Evolutionary conservation across 2,113 vertebrate species (phyloP).

Genomic region (Jaculus jaculus): DNA sequence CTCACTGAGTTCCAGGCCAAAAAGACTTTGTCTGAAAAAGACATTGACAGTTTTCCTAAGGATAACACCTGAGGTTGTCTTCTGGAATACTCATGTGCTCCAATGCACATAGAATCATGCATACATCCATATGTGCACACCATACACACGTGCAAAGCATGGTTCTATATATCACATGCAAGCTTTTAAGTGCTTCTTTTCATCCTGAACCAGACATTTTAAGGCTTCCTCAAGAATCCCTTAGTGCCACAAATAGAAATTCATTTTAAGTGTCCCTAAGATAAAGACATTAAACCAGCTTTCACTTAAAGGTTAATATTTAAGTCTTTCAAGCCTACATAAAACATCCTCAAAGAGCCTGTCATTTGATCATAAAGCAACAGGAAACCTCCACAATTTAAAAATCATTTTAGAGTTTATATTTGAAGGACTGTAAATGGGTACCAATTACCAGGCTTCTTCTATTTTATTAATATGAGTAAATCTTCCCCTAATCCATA

Average conservation of each 20-base stretch:
- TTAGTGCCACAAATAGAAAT: slow-evolving; percentile 44
- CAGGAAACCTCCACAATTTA: slow-evolving; percentile 27
- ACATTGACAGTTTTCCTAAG: too few species aligned
- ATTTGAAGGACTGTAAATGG: slow-evolving; percentile 5
- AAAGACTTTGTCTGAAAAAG: too few species aligned
- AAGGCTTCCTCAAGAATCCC: slow-evolving; percentile 16
- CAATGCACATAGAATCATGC: too few species aligned
- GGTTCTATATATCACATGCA: not conserved
- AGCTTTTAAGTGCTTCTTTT: not conserved
- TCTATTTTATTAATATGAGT: not conserved
- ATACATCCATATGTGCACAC: too few species aligned
- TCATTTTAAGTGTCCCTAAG: slow-evolving; percentile 33
- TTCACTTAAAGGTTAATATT: slow-evolving; percentile 45
- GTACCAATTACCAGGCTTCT: not conserved
- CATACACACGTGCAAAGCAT: not conserved
- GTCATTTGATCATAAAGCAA: slow-evolving; percentile 17
- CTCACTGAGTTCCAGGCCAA: too few species aligned
- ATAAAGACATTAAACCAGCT: not conserved
- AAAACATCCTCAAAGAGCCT: slow-evolving; percentile 40
- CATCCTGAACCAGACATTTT: not conserved
- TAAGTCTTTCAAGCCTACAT: not conserved
- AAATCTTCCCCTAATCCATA: not conserved
- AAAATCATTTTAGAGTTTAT: not conserved
- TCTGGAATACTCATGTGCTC: too few species aligned
- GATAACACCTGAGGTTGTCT: too few species aligned